Percentiles rank a stretch among this genome's conserved stretches.
These are phyloP conservation scores for Neoitamus cyanurus DNA, from an alignment of 2,888 invertebrate species.

Conservation along the genomic window DNA sequence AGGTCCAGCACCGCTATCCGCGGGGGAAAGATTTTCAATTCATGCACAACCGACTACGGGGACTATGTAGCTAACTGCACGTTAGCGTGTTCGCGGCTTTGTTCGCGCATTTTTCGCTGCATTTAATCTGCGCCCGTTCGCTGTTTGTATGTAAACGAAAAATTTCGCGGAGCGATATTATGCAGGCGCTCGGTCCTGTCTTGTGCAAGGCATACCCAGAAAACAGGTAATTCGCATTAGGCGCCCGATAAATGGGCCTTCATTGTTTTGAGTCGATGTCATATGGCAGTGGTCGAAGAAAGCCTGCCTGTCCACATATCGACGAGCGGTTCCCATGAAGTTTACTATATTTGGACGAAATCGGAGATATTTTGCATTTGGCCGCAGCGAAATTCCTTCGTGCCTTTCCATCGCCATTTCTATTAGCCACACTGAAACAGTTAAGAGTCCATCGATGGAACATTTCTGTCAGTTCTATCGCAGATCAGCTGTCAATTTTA, in stretches of 20 bases:
- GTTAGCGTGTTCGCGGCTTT: background rate
- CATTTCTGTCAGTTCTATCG: constrained; percentile 32
- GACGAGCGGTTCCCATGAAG: constrained; percentile 2
- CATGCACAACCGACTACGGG: no score
- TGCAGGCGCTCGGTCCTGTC: background rate
- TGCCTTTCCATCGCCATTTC: background rate
- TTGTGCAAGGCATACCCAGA: background rate
- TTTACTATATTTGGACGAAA: constrained; percentile 34
- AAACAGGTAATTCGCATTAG: constrained; percentile 14
- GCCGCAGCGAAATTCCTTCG: background rate
- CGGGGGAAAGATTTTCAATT: no score
- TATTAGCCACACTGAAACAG: background rate
- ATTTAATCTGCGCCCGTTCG: constrained; percentile 4
- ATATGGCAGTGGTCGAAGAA: constrained; percentile 7
- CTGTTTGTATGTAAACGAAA: constrained; percentile 21
- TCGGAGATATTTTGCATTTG: constrained; percentile 35
- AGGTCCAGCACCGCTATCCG: constrained; percentile 2
- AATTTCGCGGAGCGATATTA: constrained; percentile 27
- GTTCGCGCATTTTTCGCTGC: constrained; percentile 11
- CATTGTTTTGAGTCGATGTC: constrained; percentile 38
- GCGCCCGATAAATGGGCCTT: constrained; percentile 4
- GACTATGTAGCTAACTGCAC: background rate
- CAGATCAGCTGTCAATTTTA: constrained; percentile 32
- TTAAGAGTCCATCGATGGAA: background rate
- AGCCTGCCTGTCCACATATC: background rate